Percentiles rank a stretch among this genome's conserved stretches.
Evolutionary conservation across 2,113 vertebrate species (phyloP).

Genomic region (Oxyruncus cristatus): DNA sequence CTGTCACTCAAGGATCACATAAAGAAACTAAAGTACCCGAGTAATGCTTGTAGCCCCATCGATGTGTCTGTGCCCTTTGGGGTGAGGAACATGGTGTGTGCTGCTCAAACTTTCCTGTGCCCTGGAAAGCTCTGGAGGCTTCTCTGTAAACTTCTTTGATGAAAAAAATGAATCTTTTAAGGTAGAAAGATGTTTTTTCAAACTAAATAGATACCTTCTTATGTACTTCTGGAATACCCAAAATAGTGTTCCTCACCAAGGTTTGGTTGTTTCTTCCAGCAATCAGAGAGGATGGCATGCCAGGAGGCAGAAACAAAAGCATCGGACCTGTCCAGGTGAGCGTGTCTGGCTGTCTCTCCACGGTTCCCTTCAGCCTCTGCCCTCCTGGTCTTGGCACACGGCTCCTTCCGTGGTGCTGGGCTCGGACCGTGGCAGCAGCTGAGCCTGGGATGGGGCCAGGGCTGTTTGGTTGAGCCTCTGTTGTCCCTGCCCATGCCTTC

Average conservation of each 20-base stretch:
- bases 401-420: background rate
- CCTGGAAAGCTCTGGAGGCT: background rate
- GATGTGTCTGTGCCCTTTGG: background rate
- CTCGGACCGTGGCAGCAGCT: rapidly evolving
- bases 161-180: background rate
- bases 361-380: background rate
- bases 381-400: background rate
- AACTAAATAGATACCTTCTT: background rate
- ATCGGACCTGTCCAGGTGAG: constrained; percentile 98
- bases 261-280: constrained; percentile 74
- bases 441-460: rapidly evolving
- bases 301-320: constrained; percentile 98
- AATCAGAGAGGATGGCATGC: constrained; percentile 99
- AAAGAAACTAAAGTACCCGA: background rate
- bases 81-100: background rate
- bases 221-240: rapidly evolving
- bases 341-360: rapidly evolving
- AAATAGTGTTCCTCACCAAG: background rate
- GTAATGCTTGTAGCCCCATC: rapidly evolving
- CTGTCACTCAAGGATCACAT: background rate
- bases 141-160: background rate
- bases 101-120: background rate
- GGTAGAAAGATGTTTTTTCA: background rate
- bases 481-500: background rate
- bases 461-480: background rate